Conservation (phyloP, 2,888 invertebrate species). For the Acholoe squamosa region DNA sequence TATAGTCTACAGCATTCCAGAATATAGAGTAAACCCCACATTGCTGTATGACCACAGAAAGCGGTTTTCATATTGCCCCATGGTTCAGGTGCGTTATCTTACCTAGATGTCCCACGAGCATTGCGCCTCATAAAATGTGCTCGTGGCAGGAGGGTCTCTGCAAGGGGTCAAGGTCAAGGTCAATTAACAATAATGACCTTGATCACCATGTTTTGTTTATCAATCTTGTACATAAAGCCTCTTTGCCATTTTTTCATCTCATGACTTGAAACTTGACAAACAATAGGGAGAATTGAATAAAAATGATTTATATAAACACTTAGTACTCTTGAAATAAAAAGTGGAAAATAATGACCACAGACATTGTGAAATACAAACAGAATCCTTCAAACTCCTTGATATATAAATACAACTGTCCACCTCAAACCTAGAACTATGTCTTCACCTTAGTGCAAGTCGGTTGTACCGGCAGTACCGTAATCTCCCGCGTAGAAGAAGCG, state of each 20-base stretch:
- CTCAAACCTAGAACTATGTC: too few relatives aligned
- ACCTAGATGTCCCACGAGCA: slow-evolving; percentile 25
- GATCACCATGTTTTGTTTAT: neutral
- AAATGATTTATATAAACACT: neutral
- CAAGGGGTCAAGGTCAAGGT: neutral
- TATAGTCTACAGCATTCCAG: too few relatives aligned
- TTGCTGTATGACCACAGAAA: too few relatives aligned
- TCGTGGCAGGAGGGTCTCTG: neutral
- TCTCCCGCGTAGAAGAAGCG: too few relatives aligned
- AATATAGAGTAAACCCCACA: too few relatives aligned
- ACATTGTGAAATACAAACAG: too few relatives aligned
- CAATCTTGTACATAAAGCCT: neutral
- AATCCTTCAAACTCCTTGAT: too few relatives aligned
- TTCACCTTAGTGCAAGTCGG: too few relatives aligned
- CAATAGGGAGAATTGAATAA: neutral
- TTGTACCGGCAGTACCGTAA: too few relatives aligned
- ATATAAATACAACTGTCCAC: too few relatives aligned
- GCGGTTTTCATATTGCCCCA: too few relatives aligned
- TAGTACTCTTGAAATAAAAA: neutral
- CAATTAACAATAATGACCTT: neutral
- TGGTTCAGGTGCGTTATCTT: neutral
- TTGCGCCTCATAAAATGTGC: neutral
- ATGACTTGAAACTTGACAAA: neutral
- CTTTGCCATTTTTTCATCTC: neutral
- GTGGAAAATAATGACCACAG: too few relatives aligned